A percentile compares a stretch with the other conserved stretches of the same genome.
These are phyloP conservation scores for Stenichneumon culpator DNA, from an alignment of 2,888 invertebrate genomes.

Conservation along the genomic window DNA sequence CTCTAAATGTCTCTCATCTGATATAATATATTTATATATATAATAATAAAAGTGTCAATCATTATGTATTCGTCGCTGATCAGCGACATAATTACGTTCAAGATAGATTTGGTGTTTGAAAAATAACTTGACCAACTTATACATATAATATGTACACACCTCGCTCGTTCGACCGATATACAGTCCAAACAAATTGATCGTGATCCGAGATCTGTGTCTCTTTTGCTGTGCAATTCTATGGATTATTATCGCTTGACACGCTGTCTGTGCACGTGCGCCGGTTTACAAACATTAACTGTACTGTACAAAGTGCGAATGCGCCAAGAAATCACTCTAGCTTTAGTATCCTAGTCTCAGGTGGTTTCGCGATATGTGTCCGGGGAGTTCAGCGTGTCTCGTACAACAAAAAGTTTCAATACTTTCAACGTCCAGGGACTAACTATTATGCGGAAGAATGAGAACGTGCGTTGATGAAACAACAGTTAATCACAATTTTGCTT, in stretches of 20 bases:
- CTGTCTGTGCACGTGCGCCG: neutral
- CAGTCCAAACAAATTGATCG: constrained; percentile 48
- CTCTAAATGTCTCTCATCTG: constrained; percentile 3
- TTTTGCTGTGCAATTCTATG: constrained; percentile 19
- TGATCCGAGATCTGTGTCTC: constrained; percentile 20
- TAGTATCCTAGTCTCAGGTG: constrained; percentile 20
- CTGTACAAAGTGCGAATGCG: constrained; percentile 54
- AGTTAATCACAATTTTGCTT: neutral
- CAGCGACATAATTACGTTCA: constrained; percentile 14
- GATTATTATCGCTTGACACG: neutral
- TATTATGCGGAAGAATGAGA: constrained; percentile 10
- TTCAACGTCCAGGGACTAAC: neutral
- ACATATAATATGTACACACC: constrained; percentile 53
- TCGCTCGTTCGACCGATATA: constrained; percentile 35
- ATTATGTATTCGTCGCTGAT: constrained; percentile 38
- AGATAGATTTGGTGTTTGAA: constrained; percentile 11
- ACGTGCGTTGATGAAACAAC: constrained; percentile 5
- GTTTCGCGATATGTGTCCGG: constrained; percentile 19
- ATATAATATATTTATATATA: constrained; percentile 8
- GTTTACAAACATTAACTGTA: constrained; percentile 45
- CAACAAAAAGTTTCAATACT: neutral
- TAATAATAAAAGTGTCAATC: constrained; percentile 42
- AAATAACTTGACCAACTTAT: constrained; percentile 3
- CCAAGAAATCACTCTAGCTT: constrained; percentile 32
- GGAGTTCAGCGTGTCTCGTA: constrained; percentile 7